Base-by-base conservation (phyloP, 35 echinoderm and acorn worm species). In the Diadema setosum region DNA sequence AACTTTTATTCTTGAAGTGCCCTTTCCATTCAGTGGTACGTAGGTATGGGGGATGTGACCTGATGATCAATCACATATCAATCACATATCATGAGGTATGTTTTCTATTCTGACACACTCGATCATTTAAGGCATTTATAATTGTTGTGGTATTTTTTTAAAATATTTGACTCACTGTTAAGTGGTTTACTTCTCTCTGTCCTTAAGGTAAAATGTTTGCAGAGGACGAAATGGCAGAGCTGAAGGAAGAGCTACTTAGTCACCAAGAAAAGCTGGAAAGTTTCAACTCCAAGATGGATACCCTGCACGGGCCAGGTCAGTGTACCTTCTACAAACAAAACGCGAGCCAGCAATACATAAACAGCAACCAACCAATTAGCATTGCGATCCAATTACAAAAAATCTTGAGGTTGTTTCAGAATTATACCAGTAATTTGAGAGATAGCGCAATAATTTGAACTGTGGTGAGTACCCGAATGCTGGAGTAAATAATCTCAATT, bases 261-360 rank as follows among this genome's bases (percentile, higher is more conserved):
- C 83, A 85, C 43, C 46, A 85, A 65, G 83, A 85, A 42, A 85
- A 85, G 65, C 34, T 39, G 29, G 37, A 85, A n/a, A 23, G 43
- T 2, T 85, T 85, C 41, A 59, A 85, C 52, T 23, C 39, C 16
- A 42, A 64, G 21, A 63, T 61, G 37, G 21, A 30, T 4, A 39
- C 61, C 24, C 30, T 85, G 21, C 61, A 85, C 27, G 57, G 83
- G 11, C 55, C 61, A 57, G 36, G 83, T 85, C 24, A 8, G 39
- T 50, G 41, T 42, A 36, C 21, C 0, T 1, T 36, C 15, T 0
- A 36, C 1, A 15, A 27, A 15, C 3, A 29, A 14, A 25, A 70
- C 34, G 16, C 65, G 12, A 25, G 23, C 1, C 11, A 3, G 24
- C 15, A 12, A 55, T 1, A 2, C 12, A 55, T 12, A 2, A 12